Conservation (phyloP, 2,888 invertebrate genomes). For the Oegoconia quadripuncta region DNA sequence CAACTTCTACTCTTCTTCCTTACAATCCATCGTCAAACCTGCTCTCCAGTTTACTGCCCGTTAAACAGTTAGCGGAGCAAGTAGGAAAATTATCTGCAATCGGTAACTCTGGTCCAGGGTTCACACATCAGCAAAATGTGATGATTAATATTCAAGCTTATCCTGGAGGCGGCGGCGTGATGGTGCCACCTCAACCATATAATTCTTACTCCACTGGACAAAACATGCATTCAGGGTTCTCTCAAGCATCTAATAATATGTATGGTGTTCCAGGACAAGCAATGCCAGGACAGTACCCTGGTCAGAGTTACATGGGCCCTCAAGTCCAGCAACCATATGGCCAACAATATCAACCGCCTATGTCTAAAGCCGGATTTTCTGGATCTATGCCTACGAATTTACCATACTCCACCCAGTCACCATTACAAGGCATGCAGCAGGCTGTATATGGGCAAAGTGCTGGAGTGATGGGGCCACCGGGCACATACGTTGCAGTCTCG, state of each 20-base stretch:
- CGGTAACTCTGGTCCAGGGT: slow-evolving; percentile 45
- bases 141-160: slow-evolving; percentile 83
- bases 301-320: slow-evolving; percentile 49
- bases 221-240: slow-evolving; percentile 60
- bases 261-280: slow-evolving; percentile 55
- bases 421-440: slow-evolving; percentile 70
- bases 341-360: slow-evolving; percentile 47
- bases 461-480: too few species aligned
- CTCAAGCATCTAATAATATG: slow-evolving; percentile 49
- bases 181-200: slow-evolving; percentile 68
- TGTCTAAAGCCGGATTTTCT: slow-evolving; percentile 55
- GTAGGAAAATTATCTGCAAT: slow-evolving; percentile 65
- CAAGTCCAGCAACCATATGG: slow-evolving; percentile 50
- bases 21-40: slow-evolving; percentile 56
- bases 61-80: slow-evolving; percentile 69
- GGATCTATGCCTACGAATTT: slow-evolving; percentile 43
- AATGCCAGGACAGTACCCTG: slow-evolving; percentile 54
- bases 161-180: slow-evolving; percentile 72
- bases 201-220: slow-evolving; percentile 48
- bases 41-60: slow-evolving; percentile 62
- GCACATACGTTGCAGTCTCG: slow-evolving; percentile 46
- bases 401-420: slow-evolving; percentile 53
- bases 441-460: slow-evolving; percentile 57
- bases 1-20: slow-evolving; percentile 52
- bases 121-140: slow-evolving; percentile 82